Percentiles rank a stretch among this genome's conserved stretches.
Evolutionary conservation across 2,888 invertebrate genomes (phyloP).

Genomic region (Muschampia plurimacula): DNA sequence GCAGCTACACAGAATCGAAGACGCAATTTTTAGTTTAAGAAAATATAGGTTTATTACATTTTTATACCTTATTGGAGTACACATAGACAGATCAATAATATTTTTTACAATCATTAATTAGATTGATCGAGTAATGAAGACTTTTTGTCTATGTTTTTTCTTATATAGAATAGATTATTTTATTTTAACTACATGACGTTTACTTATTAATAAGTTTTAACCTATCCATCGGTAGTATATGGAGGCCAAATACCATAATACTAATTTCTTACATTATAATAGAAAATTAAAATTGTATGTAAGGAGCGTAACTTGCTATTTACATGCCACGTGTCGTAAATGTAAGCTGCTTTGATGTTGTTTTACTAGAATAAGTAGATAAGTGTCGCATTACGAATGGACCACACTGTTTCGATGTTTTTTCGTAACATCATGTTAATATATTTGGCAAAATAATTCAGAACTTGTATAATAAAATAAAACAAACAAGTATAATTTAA

Average conservation of each 20-base stretch:
- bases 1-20: slow-evolving; percentile 33
- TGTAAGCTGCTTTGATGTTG: slow-evolving; percentile 21
- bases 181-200: slow-evolving; percentile 26
- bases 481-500: slow-evolving; percentile 2
- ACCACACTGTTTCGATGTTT: slow-evolving; percentile 25
- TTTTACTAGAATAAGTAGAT: slow-evolving; percentile 28
- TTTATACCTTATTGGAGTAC: slow-evolving; percentile 14
- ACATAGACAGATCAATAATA: slow-evolving; percentile 23
- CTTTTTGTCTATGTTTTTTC: slow-evolving; percentile 24
- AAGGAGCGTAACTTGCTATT: slow-evolving; percentile 9
- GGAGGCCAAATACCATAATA: slow-evolving; percentile 37
- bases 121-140: slow-evolving; percentile 11
- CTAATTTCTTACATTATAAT: slow-evolving; percentile 31
- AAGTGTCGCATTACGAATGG: slow-evolving; percentile 23
- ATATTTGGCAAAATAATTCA: slow-evolving; percentile 1
- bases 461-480: slow-evolving; percentile 12
- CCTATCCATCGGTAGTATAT: slow-evolving; percentile 23
- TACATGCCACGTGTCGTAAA: slow-evolving; percentile 11
- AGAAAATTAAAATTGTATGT: slow-evolving; percentile 13
- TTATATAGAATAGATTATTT: slow-evolving; percentile 24
- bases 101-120: slow-evolving; percentile 9
- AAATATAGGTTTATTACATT: slow-evolving; percentile 16
- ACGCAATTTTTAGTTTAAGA: slow-evolving; percentile 19
- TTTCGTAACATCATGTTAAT: slow-evolving; percentile 10
- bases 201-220: slow-evolving; percentile 23